These are phyloP conservation scores for Apocrypta bakeri DNA, from an alignment of 1,140 invertebrate species.

Conservation along the genomic window DNA sequence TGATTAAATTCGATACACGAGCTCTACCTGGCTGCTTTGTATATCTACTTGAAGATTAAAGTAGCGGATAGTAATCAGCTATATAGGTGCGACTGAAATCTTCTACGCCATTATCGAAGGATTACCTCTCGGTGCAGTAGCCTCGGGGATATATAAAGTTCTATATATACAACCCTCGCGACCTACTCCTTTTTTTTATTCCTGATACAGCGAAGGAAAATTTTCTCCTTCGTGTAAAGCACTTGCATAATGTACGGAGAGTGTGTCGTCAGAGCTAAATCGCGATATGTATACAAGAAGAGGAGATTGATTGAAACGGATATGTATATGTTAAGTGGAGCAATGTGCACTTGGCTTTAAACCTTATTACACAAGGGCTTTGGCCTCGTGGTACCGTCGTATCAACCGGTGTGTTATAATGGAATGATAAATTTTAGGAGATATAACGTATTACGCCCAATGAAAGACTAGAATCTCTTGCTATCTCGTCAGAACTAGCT, in stretches of 20 bases:
- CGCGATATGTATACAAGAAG: constrained; percentile 35
- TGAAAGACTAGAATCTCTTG: too few relatives aligned
- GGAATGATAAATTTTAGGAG: too few relatives aligned
- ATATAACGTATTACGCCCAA: too few relatives aligned
- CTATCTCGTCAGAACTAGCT: too few relatives aligned
- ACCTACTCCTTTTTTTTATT: background rate
- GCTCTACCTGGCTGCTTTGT: background rate
- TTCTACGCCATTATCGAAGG: constrained; percentile 29
- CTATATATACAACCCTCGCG: background rate
- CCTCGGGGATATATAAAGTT: too few relatives aligned
- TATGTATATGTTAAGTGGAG: constrained; percentile 24
- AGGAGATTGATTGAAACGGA: constrained; percentile 28
- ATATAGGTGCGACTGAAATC: constrained; percentile 25
- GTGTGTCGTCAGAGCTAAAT: constrained; percentile 17
- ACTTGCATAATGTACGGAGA: too few relatives aligned
- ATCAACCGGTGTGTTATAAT: too few relatives aligned
- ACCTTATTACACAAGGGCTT: background rate
- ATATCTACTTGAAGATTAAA: background rate
- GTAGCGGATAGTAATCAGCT: too few relatives aligned
- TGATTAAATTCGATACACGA: constrained; percentile 25
- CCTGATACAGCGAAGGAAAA: constrained; percentile 11
- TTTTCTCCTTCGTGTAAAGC: background rate
- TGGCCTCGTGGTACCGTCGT: too few relatives aligned
- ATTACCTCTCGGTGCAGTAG: constrained; percentile 6
- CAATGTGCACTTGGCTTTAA: background rate